Base-by-base conservation (phyloP, 1,140 invertebrate species). In the Atta colombica region DNA sequence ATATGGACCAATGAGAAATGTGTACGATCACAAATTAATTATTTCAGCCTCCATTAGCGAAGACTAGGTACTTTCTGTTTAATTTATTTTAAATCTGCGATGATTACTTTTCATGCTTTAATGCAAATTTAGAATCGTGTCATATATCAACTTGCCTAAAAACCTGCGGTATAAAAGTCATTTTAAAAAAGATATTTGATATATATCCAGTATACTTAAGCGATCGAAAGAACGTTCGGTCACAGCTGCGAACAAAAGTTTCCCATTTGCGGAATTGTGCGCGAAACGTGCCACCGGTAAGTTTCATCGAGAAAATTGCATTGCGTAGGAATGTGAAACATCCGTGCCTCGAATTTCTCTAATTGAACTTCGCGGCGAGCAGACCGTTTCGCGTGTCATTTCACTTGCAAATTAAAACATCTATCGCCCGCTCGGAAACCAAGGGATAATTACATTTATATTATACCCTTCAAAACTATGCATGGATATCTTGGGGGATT, bases 221-320 rank as follows among this genome's bases (percentile, higher is more conserved):
- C 39, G 77, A 85, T 87, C 28, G 60, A 28, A 68, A 77, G 88
- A 78, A 90, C 88, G 77, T 87, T 82, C 53, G 82, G 91, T 87
- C 88, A 77, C 92, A 93, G 92, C 91, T 93, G 92, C 72, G 87
- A 92, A 92, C 75, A 88, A 93, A 93, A 93, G 91, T 92, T 92
- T 77, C 61, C 63, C 87, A 89, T 91, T 89, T 84, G 75, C 51
- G 87, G 49, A 58, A 60, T 74, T 68, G 75, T 25, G 77, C 80
- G 63, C 75, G 88, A 86, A 77, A 89, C 82, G 87, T 89, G 85
- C 72, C 60, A 25, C 68, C 35, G 49, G 49, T 68, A 80, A 84
- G 55, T 61, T 63, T n/a, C 80, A 74, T 84, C 35, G 55, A 18
- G 39, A 84, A 63, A 84, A 84, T 25, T 75, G 69, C 39, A 39